Base-by-base conservation (phyloP, 2,113 vertebrate genomes). In the Hyla sarda region DNA sequence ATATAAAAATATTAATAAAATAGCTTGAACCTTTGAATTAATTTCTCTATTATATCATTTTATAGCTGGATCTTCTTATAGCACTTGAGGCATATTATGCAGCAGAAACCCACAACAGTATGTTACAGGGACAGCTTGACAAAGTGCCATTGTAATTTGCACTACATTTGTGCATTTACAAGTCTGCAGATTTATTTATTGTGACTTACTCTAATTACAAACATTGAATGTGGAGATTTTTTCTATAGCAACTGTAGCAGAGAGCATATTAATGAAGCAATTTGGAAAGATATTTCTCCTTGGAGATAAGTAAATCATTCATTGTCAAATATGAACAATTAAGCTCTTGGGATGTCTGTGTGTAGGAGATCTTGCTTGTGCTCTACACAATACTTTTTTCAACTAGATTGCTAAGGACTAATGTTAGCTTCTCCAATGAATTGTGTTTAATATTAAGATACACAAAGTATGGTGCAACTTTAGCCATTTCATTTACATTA, bases 261-360 rank as follows among this genome's bases (percentile, higher is more conserved):
- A 58, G 54, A 81, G 78, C 78, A 81, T 81, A 81, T 65, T 81
- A 81, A 81, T 81, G 78, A 81, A 81, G 78, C 41, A 62, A 81
- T 81, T 47, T 81, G 34, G 52, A 81, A 62, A 45, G 34, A 81
- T 81, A 81, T 47, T 47, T 81, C 78, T 81, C 78, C 78, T 81
- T 81, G 37, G 78, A 81, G 78, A 81, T 81, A 41, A 47, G 34
- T 81, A 60, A 81, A 81, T 81, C 78, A 81, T 81, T 81, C 78
- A 65, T 81, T 81, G 78, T 56, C 78, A 81, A 81, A 81, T 81
- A 81, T 81, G 78, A 81, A 81, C 78, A 81, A 81, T 81, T 62
- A 81, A 65, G 41, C 78, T 81, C 58, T 65, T 47, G 78, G 58
- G 78, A 65, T 19, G 25, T 47, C 47, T 30, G 34, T 65, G 25